These are phyloP conservation scores for Geotria australis DNA, from an alignment of 2,797 vertebrate species.

Conservation along the genomic window DNA sequence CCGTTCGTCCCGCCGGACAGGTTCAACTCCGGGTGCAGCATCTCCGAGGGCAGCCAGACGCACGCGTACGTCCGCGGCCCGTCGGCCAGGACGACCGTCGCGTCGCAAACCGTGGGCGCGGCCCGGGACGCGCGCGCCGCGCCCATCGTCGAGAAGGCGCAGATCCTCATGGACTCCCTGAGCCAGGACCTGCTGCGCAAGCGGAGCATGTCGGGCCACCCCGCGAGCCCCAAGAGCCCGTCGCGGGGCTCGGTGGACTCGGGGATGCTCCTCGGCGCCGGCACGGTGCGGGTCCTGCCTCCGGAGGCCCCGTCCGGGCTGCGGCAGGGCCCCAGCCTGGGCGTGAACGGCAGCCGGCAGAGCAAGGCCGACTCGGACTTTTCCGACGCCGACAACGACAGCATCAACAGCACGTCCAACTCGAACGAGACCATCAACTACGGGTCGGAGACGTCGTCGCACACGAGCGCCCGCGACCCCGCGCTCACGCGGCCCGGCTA, in stretches of 20 bases:
- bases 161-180: constrained; percentile 45
- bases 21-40: constrained; percentile 18
- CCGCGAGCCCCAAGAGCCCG: constrained; percentile 50
- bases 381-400: constrained; percentile 83
- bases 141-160: constrained; percentile 3
- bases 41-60: constrained; percentile 66
- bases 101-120: background rate
- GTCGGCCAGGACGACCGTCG: constrained; percentile 45
- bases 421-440: constrained; percentile 94
- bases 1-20: constrained; percentile 14
- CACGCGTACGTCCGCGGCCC: constrained; percentile 69
- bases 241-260: constrained; percentile 19
- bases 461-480: constrained; percentile 77
- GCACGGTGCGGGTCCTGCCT: background rate
- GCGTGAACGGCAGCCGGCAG: constrained; percentile 65
- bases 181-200: constrained; percentile 68
- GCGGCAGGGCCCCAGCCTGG: constrained; percentile 35
- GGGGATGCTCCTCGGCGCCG: constrained; percentile 5
- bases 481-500: constrained; percentile 87
- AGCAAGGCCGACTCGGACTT: constrained; percentile 92
- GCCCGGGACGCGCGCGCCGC: too few species aligned
- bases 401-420: constrained; percentile 90
- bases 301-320: constrained; percentile 35
- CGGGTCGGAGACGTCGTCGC: constrained; percentile 76
- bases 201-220: constrained; percentile 39